A percentile compares a stretch with the other conserved stretches of the same genome.
phyloP scores from a whole-genome alignment of 2,113 vertebrate species.

The Eublepharis macularius region DNA sequence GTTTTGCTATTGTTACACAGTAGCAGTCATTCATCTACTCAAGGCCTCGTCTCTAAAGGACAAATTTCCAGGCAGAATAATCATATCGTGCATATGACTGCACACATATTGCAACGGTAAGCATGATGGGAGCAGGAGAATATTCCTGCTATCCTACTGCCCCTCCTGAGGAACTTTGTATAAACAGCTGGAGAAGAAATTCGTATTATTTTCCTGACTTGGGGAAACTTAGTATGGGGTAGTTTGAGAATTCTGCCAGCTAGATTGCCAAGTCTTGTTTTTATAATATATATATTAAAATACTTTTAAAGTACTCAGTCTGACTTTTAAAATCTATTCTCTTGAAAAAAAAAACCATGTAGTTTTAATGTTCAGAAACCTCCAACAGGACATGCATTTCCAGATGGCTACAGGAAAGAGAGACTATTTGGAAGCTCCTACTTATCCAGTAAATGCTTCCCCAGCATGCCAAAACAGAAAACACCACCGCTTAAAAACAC shows the following conservation, averaged over 20 bases:
- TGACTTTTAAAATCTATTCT: background rate
- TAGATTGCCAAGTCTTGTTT: background rate
- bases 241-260: background rate
- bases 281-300: background rate
- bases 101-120: no score
- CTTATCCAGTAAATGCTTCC: background rate
- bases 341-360: background rate
- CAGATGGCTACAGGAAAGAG: background rate
- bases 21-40: no score
- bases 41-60: no score
- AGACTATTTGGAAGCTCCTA: constrained; percentile 10
- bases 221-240: background rate
- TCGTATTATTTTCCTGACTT: background rate
- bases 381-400: constrained; percentile 28
- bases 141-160: background rate
- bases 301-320: constrained; percentile 14
- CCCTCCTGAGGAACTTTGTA: background rate
- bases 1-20: no score
- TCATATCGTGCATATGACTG: no score
- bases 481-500: constrained; percentile 4
- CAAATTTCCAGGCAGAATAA: no score
- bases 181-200: background rate
- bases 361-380: constrained; percentile 22
- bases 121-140: background rate
- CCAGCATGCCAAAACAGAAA: constrained; percentile 21